These are phyloP conservation scores for Drosophila diplacantha DNA, from an alignment of 2,888 invertebrate species.

Conservation along the genomic window DNA sequence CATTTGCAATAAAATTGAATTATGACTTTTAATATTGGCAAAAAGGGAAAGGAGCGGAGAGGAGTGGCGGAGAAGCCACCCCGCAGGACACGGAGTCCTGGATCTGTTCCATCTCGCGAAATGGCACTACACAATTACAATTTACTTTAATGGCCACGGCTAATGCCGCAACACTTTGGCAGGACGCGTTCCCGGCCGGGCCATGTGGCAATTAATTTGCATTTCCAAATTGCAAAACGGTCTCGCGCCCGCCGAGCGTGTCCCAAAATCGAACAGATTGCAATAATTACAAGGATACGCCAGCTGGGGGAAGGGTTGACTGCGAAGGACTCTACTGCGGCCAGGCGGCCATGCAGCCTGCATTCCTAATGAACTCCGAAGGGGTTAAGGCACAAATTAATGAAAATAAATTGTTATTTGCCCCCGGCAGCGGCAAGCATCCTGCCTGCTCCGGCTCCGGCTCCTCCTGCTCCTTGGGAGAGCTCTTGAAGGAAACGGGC, in stretches of 20 bases:
- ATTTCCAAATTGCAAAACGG: conserved; percentile 74
- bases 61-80: conserved; percentile 6
- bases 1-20: conserved; percentile 77
- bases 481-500: conserved; percentile 17
- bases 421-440: conserved; percentile 22
- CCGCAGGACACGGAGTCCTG: conserved; percentile 3
- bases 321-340: conserved; percentile 31
- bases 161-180: conserved; percentile 27
- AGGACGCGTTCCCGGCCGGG: conserved; percentile 47
- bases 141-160: conserved; percentile 64
- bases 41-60: not conserved
- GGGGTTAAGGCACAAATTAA: conserved; percentile 74
- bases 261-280: conserved; percentile 72
- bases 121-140: conserved; percentile 63
- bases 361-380: conserved; percentile 67
- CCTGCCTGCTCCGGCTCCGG: conserved; percentile 17
- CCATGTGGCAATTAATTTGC: conserved; percentile 76
- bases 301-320: conserved; percentile 50
- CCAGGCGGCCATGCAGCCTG: conserved; percentile 53
- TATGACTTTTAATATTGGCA: conserved; percentile 73
- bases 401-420: conserved; percentile 75
- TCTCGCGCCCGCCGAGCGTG: conserved; percentile 31
- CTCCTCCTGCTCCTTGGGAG: conserved; percentile 42
- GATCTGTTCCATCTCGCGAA: conserved; percentile 12
- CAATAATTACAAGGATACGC: conserved; percentile 65